Evolutionary conservation across 2,888 invertebrate species (phyloP), one percentile per base, ranked within the genome.

Genomic region (Acronicta aceris): DNA sequence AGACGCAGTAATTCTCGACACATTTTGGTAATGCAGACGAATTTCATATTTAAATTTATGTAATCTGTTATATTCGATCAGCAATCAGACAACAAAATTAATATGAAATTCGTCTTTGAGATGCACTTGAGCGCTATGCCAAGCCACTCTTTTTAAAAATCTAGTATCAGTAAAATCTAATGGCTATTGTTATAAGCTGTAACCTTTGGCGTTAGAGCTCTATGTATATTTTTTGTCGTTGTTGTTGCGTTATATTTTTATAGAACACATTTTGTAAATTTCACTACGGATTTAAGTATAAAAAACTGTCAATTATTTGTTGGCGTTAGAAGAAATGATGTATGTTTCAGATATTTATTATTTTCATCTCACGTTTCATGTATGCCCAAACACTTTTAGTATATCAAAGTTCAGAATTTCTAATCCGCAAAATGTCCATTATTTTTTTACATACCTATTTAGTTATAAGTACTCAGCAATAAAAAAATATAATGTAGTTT

Each of bases 111-210:
- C 74, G 60, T 66, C 62, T 61, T 49, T 48, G 25, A 43, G 50
- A 68, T 67, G 71, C 70, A 67, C 57, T 61, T 55, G 78, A 84
- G 81, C 83, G 74, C 82, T 86, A 85, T 75, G 85, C 85, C 57
- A 87, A 85, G 86, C 84, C 58, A 74, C 78, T 79, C 75, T 51
- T 63, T 66, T 52, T 65, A 67, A 71, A 71, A 71, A 55, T 62
- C 71, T 66, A 72, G 76, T 59, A 71, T 74, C 30, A 55, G 42
- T 61, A 76, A 76, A 74, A 68, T 67, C 71, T 74, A 70, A 61
- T 51, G 16, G 33, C 76, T 78, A 80, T 70, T 73, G 21, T 65
- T 69, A 65, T 51, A 78, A 72, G 78, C 69, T 53, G 54, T 38
- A 65, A 65, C 47, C 65, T 56, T 63, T 54, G 68, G 68, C 68